Evolutionary conservation across 2,888 invertebrate genomes (phyloP), one percentile per base, ranked within the genome.

Genomic region (Drosophila quinaria): DNA sequence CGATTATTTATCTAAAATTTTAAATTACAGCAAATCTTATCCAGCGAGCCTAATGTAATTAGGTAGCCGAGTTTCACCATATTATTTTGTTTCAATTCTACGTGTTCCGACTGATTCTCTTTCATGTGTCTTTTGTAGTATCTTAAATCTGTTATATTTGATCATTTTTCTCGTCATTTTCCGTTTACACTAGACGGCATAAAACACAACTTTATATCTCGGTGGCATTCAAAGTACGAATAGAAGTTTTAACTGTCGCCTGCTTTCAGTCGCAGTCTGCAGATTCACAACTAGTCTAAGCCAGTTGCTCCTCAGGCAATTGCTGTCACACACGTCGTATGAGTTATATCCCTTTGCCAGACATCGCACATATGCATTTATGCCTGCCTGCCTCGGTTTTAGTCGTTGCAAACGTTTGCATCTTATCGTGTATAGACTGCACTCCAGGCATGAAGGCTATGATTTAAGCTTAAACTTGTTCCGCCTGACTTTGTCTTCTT

Each of bases 391-490:
- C 49, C 44, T 56, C 41, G 62, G 59, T 59, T 62, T 61, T 50
- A 65, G 58, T 65, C 42, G 59, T 55, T 66, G 80, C 80, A 70
- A 80, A 80, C 83, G 82, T 79, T 78, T 76, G 62, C 44, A 29
- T 73, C 83, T 80, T 80, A 82, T 80, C 83, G 82, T 54, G 65
- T 54, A 72, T 66, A 80, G 76, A 79, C 80, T 79, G 76, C 75
- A 79, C 80, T 82, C 60, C 80, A 75, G 82, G 80, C 80, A 72
- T 76, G 64, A 50, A 59, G 72, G 15, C 60, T 80, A 84, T 84
- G 81, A 84, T 82, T 82, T 81, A 82, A 81, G 63, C 70, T 70
- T 68, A 81, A 82, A 84, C 85, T 84, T 84, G 15, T 70, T 63
- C 66, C 54, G 64, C 63, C 61, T 64, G 77, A 74, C 79, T 69